phyloP scores from a whole-genome alignment of 2,113 vertebrate genomes.

The Neodontobutis hainanensis region DNA sequence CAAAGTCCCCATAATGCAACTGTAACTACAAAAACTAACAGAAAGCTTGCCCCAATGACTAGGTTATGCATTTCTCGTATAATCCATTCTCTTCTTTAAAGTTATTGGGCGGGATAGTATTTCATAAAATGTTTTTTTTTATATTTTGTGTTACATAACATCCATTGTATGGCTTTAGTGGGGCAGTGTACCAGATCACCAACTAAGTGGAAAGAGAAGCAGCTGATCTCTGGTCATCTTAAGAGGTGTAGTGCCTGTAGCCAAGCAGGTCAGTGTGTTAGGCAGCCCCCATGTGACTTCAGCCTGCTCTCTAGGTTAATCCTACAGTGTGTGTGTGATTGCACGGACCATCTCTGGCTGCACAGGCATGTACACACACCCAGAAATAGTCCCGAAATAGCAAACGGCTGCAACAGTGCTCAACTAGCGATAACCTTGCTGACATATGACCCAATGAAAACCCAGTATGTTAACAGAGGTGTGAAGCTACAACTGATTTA shows the following conservation, averaged over 20 bases:
- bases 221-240: constrained; percentile 45
- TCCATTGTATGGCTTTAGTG: not conserved
- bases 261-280: constrained; percentile 71
- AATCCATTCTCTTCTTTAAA: not conserved
- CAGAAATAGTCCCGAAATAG: constrained; percentile 49
- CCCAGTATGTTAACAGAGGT: not conserved
- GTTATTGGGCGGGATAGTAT: not conserved
- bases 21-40: not conserved
- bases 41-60: not conserved
- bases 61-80: too few relatives aligned
- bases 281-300: constrained; percentile 55
- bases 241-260: constrained; percentile 49
- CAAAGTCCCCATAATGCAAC: not conserved
- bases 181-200: constrained; percentile 5
- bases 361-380: constrained; percentile 25
- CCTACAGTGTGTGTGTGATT: constrained; percentile 34
- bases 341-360: constrained; percentile 20
- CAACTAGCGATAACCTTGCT: constrained; percentile 15
- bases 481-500: constrained; percentile 3
- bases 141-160: not conserved
- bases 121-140: not conserved
- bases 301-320: constrained; percentile 62
- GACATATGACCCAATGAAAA: constrained; percentile 12
- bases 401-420: constrained; percentile 50
- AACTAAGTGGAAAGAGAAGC: constrained; percentile 38